A percentile compares a stretch with the other conserved stretches of the same genome.
Conservation (phyloP, 2,888 invertebrate genomes). For the Diloba caeruleocephala region DNA sequence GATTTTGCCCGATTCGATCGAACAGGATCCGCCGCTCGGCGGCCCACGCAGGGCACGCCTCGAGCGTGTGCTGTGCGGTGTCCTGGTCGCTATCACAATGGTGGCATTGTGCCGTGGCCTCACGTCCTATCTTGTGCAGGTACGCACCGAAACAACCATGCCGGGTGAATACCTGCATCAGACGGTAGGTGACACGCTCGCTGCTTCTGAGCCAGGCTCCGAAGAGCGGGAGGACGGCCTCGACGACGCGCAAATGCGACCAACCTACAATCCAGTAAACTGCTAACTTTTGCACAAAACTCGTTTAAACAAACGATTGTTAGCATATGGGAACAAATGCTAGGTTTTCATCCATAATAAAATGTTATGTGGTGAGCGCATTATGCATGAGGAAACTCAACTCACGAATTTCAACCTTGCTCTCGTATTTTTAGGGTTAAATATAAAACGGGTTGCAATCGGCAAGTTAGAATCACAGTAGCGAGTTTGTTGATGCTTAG, state of each 20-base stretch:
- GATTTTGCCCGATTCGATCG: too few species aligned
- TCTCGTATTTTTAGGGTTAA: slow-evolving; percentile 16
- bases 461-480: slow-evolving; percentile 28
- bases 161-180: too few species aligned
- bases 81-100: too few species aligned
- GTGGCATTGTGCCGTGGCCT: too few species aligned
- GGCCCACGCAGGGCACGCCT: too few species aligned
- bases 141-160: too few species aligned
- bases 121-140: too few species aligned
- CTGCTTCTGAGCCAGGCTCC: too few species aligned
- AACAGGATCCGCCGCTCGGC: too few species aligned
- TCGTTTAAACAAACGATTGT: slow-evolving; percentile 33
- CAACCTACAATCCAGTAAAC: slow-evolving; percentile 10
- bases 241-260: slow-evolving; percentile 22
- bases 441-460: slow-evolving; percentile 1
- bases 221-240: too few species aligned
- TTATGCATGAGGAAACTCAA: slow-evolving; percentile 28
- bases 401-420: slow-evolving; percentile 9
- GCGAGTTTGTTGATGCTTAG: slow-evolving; percentile 35
- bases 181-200: too few species aligned
- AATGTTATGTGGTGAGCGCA: slow-evolving; percentile 38
- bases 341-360: slow-evolving; percentile 46
- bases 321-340: slow-evolving; percentile 39
- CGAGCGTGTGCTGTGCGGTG: too few species aligned
- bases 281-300: slow-evolving; percentile 19